Evolutionary conservation across 2,888 invertebrate species (phyloP).

Genomic region (Drosophila glabriapex): DNA sequence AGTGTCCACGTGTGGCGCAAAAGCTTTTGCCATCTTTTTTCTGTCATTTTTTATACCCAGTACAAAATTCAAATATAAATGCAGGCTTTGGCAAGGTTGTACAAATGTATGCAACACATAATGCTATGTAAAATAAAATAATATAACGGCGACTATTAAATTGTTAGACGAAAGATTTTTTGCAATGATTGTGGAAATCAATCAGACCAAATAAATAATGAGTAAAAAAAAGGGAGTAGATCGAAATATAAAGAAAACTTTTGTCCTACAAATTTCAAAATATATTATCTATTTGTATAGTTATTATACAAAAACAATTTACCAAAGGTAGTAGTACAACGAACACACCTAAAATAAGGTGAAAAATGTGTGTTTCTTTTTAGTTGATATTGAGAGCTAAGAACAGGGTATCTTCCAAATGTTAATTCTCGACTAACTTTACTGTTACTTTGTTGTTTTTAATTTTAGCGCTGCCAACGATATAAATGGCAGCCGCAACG

Average conservation of each 20-base stretch:
- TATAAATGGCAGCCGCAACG: constrained; percentile 65
- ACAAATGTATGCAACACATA: too few relatives aligned
- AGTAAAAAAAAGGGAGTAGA: background rate
- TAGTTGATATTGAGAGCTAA: background rate
- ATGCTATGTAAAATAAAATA: too few relatives aligned
- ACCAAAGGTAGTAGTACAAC: background rate
- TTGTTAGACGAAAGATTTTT: background rate
- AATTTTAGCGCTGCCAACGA: constrained; percentile 57
- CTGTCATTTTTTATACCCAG: constrained; percentile 6
- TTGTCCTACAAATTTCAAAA: background rate
- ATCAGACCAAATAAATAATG: background rate
- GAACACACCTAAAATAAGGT: fast-evolving
- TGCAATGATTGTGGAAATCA: background rate
- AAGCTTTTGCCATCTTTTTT: constrained; percentile 52
- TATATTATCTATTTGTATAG: background rate
- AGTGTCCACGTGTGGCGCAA: constrained; percentile 74
- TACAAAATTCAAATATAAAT: too few relatives aligned
- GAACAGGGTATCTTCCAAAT: background rate
- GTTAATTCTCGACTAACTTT: background rate
- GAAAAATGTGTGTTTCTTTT: background rate
- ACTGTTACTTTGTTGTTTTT: constrained; percentile 7
- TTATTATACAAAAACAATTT: background rate
- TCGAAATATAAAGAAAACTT: background rate
- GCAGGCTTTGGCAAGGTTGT: too few relatives aligned
- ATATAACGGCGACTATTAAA: background rate